phyloP scores from a whole-genome alignment of 2,113 vertebrate species.

The Calidris pygmaea region DNA sequence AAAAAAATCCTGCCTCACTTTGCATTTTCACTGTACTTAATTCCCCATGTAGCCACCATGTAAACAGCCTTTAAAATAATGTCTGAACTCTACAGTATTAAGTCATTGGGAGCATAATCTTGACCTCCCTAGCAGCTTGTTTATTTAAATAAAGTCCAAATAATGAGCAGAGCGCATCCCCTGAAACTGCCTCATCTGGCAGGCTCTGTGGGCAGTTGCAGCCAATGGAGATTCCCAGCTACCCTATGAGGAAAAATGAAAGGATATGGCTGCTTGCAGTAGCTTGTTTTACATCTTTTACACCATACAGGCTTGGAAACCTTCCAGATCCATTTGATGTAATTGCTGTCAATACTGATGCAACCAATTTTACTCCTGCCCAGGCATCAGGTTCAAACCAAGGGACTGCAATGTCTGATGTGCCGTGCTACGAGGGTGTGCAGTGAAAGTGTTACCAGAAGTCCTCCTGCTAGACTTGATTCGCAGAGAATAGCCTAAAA shows the following conservation, averaged over 20 bases:
- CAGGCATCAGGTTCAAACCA: neutral
- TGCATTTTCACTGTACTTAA: neutral
- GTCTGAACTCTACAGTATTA: neutral
- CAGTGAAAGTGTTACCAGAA: neutral
- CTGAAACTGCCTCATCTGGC: neutral
- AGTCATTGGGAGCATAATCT: neutral
- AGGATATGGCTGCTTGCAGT: accelerated
- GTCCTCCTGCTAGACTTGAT: neutral
- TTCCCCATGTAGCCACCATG: neutral
- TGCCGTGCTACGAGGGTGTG: neutral
- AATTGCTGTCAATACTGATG: neutral
- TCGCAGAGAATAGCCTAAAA: neutral
- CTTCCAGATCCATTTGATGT: neutral
- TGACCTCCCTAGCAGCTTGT: neutral
- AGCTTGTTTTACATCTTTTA: neutral
- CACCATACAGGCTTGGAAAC: no score
- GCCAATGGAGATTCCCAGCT: neutral
- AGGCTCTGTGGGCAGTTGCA: neutral
- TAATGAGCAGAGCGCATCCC: neutral
- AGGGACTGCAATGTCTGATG: neutral
- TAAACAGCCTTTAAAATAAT: neutral
- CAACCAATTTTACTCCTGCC: neutral
- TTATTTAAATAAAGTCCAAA: neutral
- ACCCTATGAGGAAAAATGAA: neutral
- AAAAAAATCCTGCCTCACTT: neutral